phyloP scores from a whole-genome alignment of 2,797 vertebrate genomes.

The Tadarida brasiliensis region DNA sequence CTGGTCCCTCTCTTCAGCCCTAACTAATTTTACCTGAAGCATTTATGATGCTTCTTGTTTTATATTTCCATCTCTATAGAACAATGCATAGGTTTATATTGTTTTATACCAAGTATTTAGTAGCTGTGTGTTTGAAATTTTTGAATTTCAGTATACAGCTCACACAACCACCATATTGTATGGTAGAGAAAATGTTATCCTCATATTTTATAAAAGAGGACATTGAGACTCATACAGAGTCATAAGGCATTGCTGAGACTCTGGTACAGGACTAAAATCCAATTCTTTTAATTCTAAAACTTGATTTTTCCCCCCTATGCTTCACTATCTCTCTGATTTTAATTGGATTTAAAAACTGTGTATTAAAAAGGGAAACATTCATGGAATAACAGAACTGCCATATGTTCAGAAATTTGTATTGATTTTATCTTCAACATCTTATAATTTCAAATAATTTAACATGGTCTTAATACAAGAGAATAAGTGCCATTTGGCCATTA shows the following conservation, averaged over 20 bases:
- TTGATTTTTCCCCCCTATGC: not conserved
- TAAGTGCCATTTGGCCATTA: conserved; percentile 1
- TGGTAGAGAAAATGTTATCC: not conserved
- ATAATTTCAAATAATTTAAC: conserved; percentile 59
- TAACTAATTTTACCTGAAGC: conserved; percentile 36
- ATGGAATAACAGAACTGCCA: conserved; percentile 27
- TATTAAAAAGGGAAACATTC: conserved; percentile 38
- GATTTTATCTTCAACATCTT: conserved; percentile 50
- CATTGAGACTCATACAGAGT: not conserved
- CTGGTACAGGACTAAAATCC: not conserved
- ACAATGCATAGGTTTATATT: not conserved
- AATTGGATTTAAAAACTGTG: conserved; percentile 40
- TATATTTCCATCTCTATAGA: conserved; percentile 1
- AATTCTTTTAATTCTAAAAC: not conserved
- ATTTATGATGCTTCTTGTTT: not conserved
- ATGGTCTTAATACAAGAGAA: conserved; percentile 49
- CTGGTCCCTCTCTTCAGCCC: not conserved
- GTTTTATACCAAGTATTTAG: not conserved
- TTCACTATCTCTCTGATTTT: conserved; percentile 32
- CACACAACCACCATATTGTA: not conserved
- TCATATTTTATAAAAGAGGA: not conserved
- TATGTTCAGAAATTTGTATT: conserved; percentile 29
- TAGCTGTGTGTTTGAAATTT: conserved; percentile 44
- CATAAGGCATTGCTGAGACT: not conserved
- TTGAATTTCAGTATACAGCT: not conserved